Percentiles rank a stretch among this genome's conserved stretches.
These are phyloP conservation scores for Dasypogon diadema DNA, from an alignment of 2,888 invertebrate genomes.

Conservation along the genomic window DNA sequence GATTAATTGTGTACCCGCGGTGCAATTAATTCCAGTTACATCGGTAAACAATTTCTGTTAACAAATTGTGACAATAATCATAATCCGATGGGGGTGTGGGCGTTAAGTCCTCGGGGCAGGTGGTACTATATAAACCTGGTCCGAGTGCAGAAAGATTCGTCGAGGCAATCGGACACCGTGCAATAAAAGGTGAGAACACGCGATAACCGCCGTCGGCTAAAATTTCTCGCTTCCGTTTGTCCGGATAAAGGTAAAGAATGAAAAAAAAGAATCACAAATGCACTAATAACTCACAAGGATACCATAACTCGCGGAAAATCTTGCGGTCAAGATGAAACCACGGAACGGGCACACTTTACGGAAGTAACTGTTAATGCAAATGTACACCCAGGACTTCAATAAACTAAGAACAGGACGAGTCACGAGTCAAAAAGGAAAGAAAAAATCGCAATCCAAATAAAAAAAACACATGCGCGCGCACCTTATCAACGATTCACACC, in stretches of 20 bases:
- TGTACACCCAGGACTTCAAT: slow-evolving; percentile 22
- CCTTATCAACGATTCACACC: slow-evolving; percentile 50
- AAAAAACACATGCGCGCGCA: slow-evolving; percentile 52
- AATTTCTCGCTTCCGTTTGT: slow-evolving; percentile 39
- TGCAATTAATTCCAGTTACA: slow-evolving; percentile 6
- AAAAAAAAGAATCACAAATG: slow-evolving; percentile 6
- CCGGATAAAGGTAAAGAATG: background rate
- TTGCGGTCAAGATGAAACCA: slow-evolving; percentile 6
- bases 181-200: slow-evolving; percentile 5
- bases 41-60: slow-evolving; percentile 16
- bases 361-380: slow-evolving; percentile 39
- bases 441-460: background rate
- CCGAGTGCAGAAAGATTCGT: background rate
- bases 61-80: slow-evolving; percentile 33
- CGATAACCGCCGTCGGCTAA: slow-evolving; percentile 28
- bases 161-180: background rate
- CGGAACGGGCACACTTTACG: slow-evolving; percentile 10
- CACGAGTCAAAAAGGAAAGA: slow-evolving; percentile 2
- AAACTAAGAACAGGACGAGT: slow-evolving; percentile 29
- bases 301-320: slow-evolving; percentile 31
- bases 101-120: slow-evolving; percentile 48
- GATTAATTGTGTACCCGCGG: slow-evolving; percentile 3
- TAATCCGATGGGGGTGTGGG: slow-evolving; percentile 11
- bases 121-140: background rate
- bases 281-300: background rate